phyloP scores from a whole-genome alignment of 1,140 invertebrate genomes.

The Scaptomyza montana region DNA sequence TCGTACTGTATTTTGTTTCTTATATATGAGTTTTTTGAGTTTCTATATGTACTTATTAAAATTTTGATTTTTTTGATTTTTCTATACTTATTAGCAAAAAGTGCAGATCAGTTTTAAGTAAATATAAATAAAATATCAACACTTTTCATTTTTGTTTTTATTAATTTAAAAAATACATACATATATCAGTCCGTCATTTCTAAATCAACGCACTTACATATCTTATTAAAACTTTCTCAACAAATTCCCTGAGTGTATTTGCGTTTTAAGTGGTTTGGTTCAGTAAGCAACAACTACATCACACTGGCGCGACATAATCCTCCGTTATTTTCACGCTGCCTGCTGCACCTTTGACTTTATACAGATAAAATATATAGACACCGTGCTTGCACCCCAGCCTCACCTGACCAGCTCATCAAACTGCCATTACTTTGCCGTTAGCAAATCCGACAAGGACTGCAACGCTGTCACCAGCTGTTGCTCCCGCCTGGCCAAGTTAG shows the following conservation, averaged over 20 bases:
- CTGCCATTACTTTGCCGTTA: slow-evolving; percentile 56
- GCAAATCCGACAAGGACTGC: slow-evolving; percentile 62
- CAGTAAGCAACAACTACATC: slow-evolving; percentile 41
- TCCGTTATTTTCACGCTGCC: slow-evolving; percentile 66
- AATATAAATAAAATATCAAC: too few species aligned
- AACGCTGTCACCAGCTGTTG: slow-evolving; percentile 62
- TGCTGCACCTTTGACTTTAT: slow-evolving; percentile 66
- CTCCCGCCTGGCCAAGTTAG: slow-evolving; percentile 45
- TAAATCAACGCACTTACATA: too few species aligned
- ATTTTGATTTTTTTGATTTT: not conserved
- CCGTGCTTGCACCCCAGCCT: not conserved
- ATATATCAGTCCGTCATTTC: too few species aligned
- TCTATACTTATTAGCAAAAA: too few species aligned
- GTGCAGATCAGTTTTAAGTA: too few species aligned
- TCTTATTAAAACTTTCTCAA: too few species aligned
- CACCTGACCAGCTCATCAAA: slow-evolving; percentile 51
- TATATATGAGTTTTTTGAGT: too few species aligned
- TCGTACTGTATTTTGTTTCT: too few species aligned
- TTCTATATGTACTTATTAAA: not conserved
- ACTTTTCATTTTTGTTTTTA: too few species aligned
- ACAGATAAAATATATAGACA: not conserved
- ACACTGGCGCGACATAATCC: slow-evolving; percentile 66
- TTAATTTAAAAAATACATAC: too few species aligned
- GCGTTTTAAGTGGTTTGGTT: slow-evolving; percentile 31
- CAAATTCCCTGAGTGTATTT: slow-evolving; percentile 32